phyloP scores from a whole-genome alignment of 2,113 vertebrate genomes.

The Heterochromis multidens region DNA sequence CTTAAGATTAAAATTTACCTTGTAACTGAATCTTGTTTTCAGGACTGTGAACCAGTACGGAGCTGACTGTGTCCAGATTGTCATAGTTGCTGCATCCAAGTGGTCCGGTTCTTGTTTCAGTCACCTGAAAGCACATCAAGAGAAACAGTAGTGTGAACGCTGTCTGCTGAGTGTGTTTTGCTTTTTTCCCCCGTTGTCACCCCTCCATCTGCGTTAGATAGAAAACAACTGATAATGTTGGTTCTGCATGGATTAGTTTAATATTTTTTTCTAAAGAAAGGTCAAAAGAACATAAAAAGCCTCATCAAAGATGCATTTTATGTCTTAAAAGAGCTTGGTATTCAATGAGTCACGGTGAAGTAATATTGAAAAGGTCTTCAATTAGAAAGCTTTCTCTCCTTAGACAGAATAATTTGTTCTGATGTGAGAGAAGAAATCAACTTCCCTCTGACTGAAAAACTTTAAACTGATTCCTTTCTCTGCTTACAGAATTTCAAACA shows the following conservation, averaged over 20 bases:
- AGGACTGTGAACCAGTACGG: constrained; percentile 94
- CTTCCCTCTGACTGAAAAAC: background rate
- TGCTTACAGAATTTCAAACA: background rate
- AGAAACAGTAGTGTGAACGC: background rate
- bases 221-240: background rate
- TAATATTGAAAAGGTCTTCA: constrained; percentile 16
- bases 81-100: constrained; percentile 99
- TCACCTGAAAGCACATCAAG: constrained; percentile 79
- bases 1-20: constrained; percentile 60
- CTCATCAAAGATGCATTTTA: constrained; percentile 7
- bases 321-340: constrained; percentile 8
- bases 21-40: constrained; percentile 97
- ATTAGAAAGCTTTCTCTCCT: constrained; percentile 13
- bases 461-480: background rate
- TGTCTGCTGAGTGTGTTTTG: background rate
- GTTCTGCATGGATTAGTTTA: background rate
- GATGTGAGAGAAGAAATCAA: constrained; percentile 16
- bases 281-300: constrained; percentile 1
- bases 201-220: background rate
- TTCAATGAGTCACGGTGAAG: constrained; percentile 24
- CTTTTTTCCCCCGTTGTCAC: background rate
- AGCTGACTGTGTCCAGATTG: constrained; percentile 97
- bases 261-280: background rate
- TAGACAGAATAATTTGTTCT: constrained; percentile 24
- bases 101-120: constrained; percentile 93